Conservation (phyloP, 2,888 invertebrate species). For the Phortica okadai region DNA sequence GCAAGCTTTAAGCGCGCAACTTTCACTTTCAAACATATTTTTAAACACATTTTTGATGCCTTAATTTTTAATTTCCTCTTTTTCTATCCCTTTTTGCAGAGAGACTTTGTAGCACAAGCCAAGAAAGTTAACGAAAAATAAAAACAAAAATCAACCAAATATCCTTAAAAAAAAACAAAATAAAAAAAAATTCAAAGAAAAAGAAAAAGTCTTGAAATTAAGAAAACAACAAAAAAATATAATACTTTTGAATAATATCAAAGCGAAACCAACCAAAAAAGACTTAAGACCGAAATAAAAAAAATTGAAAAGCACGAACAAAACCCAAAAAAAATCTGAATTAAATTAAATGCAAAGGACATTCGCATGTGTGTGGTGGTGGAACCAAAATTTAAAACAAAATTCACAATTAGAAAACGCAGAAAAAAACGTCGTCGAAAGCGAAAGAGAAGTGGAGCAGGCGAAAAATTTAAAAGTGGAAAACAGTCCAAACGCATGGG, state of each 20-base stretch:
- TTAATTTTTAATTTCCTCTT: background rate
- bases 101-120: slow-evolving; percentile 74
- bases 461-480: slow-evolving; percentile 54
- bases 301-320: slow-evolving; percentile 32
- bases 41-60: slow-evolving; percentile 16
- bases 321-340: slow-evolving; percentile 59
- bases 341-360: slow-evolving; percentile 75
- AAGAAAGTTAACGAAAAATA: slow-evolving; percentile 64
- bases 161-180: slow-evolving; percentile 43
- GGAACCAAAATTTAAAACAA: slow-evolving; percentile 75
- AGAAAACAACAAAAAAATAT: slow-evolving; percentile 41
- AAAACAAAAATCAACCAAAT: slow-evolving; percentile 47
- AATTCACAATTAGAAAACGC: slow-evolving; percentile 75
- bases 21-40: slow-evolving; percentile 54
- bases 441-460: slow-evolving; percentile 65
- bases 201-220: slow-evolving; percentile 48
- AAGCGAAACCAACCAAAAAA: slow-evolving; percentile 39
- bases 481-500: slow-evolving; percentile 49
- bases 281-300: slow-evolving; percentile 39
- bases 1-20: slow-evolving; percentile 62
- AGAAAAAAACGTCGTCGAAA: slow-evolving; percentile 74
- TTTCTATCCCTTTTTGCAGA: slow-evolving; percentile 59
- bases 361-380: slow-evolving; percentile 76
- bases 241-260: slow-evolving; percentile 42
- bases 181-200: slow-evolving; percentile 40